These are phyloP conservation scores for Campylorhamphus procurvoides DNA, from an alignment of 2,113 vertebrate species.

Conservation along the genomic window DNA sequence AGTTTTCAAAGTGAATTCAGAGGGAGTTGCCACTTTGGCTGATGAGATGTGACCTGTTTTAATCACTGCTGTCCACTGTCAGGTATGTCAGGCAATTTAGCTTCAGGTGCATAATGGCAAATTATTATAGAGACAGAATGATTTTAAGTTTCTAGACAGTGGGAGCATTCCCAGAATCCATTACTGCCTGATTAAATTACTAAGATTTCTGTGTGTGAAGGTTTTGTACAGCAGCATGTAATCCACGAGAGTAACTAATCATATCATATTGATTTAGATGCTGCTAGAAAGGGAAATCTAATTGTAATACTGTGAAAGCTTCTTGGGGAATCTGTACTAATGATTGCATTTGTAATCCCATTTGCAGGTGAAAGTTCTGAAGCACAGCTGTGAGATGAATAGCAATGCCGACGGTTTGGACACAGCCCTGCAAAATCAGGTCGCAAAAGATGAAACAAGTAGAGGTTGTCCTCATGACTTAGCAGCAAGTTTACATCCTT, in stretches of 20 bases:
- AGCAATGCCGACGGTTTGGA: constrained; percentile 6
- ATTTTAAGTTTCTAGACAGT: constrained; percentile 77
- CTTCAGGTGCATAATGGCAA: constrained; percentile 75
- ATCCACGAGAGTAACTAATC: constrained; percentile 79
- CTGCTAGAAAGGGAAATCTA: constrained; percentile 80
- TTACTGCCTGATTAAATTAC: constrained; percentile 81
- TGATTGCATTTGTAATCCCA: constrained; percentile 81
- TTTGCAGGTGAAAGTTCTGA: constrained; percentile 81
- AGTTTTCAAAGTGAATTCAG: constrained; percentile 57
- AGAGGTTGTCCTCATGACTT: neutral
- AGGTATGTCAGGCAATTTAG: constrained; percentile 71
- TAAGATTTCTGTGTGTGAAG: constrained; percentile 77
- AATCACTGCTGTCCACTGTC: constrained; percentile 71
- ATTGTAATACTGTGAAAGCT: constrained; percentile 81
- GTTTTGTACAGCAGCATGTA: constrained; percentile 79
- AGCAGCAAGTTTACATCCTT: neutral
- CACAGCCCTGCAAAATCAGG: constrained; percentile 20
- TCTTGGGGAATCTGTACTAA: constrained; percentile 78
- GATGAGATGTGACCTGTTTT: constrained; percentile 75
- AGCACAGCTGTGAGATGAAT: constrained; percentile 54
- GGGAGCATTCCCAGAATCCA: constrained; percentile 78
- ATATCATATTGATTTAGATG: constrained; percentile 83
- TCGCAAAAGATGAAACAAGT: neutral
- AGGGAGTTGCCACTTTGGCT: constrained; percentile 44
- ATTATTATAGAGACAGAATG: constrained; percentile 73